Base-by-base conservation (phyloP, 2,888 invertebrate genomes). In the Drosophila percnosoma region DNA sequence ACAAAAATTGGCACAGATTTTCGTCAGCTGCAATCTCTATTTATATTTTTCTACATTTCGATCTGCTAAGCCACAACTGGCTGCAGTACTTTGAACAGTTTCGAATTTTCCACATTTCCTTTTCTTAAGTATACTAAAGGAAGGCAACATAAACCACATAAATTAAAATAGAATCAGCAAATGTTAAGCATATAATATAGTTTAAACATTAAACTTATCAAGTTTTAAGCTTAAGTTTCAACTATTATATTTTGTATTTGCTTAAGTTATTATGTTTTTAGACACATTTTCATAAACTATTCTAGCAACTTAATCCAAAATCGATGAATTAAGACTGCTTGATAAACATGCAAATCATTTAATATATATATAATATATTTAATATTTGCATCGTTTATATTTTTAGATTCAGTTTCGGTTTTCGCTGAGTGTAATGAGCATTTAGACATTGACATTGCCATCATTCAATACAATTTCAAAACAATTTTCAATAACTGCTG, bases 391-490 rank as follows among this genome's bases (percentile, higher is more conserved):
- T 29, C 0, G 4, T 5, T 27, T 13, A 4, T 1, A n/a, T 21
- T 40, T n/a, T 15, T 31, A 2, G 29, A 13, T 4, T 21, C 21
- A 15, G 21, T 21, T 13, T 45, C 33, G 21, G 11, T 59, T 68
- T 71, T 68, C 48, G 65, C 38, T 27, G n/a, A 68, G 77, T 68
- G 78, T 73, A 63, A 59, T 60, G 42, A 27, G 52, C 52, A 29
- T 52, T 63, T 38, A 38, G 36, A 55, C 53, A 48, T 8, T 42
- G 64, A 54, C 64, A 72, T 65, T 59, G 58, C 24, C 59, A 64
- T 33, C 62, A 62, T 61, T 69, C 45, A 64, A 63, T 67, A 64
- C 18, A 69, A 53, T 66, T 80, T 61, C n/a, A 36, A 76, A 76
- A 68, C 18, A 65, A 36, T 80, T 76, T 63, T 34, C 61, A 62